Conservation (phyloP, 2,888 invertebrate genomes). For the Aleiodes testaceus region DNA sequence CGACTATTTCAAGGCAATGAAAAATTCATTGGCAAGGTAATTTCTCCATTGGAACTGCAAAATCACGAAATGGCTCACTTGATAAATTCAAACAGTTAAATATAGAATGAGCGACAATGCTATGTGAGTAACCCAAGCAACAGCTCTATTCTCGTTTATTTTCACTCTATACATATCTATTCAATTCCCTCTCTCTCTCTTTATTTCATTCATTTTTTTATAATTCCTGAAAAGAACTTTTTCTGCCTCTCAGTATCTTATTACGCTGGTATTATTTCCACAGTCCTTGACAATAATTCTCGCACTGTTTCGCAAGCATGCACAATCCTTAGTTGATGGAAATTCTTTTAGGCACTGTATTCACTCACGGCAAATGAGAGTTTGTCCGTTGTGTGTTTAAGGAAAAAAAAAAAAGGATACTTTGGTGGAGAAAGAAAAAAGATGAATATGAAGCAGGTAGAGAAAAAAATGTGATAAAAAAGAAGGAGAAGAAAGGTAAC, state of each 20-base stretch:
- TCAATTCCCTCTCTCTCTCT: background rate
- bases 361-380: slow-evolving; percentile 64
- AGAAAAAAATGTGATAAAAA: slow-evolving; percentile 35
- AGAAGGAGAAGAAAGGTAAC: slow-evolving; percentile 34
- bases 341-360: slow-evolving; percentile 58
- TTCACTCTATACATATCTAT: background rate
- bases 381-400: slow-evolving; percentile 46
- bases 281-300: slow-evolving; percentile 38
- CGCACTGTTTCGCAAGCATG: slow-evolving; percentile 32
- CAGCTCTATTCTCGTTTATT: too few relatives aligned
- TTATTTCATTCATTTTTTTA: background rate
- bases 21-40: too few relatives aligned
- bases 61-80: too few relatives aligned
- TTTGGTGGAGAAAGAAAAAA: slow-evolving; percentile 24
- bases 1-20: too few relatives aligned
- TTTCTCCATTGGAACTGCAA: too few relatives aligned
- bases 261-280: slow-evolving; percentile 50
- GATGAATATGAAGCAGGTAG: slow-evolving; percentile 31
- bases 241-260: slow-evolving; percentile 46
- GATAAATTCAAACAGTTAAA: too few relatives aligned
- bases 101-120: too few relatives aligned
- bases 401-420: slow-evolving; percentile 11
- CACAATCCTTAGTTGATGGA: slow-evolving; percentile 51
- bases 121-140: too few relatives aligned
- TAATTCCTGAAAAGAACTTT: background rate